Evolutionary conservation across 2,888 invertebrate genomes (phyloP).

Genomic region (Ryuthela nishihirai): DNA sequence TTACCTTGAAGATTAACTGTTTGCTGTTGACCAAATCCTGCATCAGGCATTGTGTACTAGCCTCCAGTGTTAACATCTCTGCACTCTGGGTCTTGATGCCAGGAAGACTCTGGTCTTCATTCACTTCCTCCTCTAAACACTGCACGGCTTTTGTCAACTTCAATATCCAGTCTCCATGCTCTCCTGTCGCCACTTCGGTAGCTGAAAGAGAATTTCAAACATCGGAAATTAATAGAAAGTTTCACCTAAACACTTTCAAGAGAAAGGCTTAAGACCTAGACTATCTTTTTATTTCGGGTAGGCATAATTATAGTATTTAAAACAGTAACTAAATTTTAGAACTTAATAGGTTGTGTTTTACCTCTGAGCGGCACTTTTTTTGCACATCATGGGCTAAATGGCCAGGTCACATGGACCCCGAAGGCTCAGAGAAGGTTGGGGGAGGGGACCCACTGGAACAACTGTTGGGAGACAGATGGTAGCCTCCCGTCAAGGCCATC

Average conservation of each 20-base stretch:
- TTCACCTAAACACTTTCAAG: not conserved
- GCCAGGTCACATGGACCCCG: too few relatives aligned
- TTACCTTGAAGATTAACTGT: slow-evolving; percentile 9
- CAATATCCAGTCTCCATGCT: slow-evolving; percentile 27
- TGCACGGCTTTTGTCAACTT: slow-evolving; percentile 21
- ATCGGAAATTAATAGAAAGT: not conserved
- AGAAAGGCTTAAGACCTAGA: not conserved
- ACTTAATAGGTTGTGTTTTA: too few relatives aligned
- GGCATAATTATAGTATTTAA: too few relatives aligned
- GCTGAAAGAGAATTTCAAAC: slow-evolving; percentile 4
- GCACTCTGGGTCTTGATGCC: too few relatives aligned
- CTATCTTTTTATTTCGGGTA: not conserved
- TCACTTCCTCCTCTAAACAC: not conserved
- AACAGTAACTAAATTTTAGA: too few relatives aligned
- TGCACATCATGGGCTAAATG: too few relatives aligned
- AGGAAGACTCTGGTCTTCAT: slow-evolving; percentile 3
- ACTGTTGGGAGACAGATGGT: too few relatives aligned
- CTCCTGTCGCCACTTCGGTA: slow-evolving; percentile 28
- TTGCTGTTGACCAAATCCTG: slow-evolving; percentile 6
- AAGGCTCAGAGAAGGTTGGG: too few relatives aligned
- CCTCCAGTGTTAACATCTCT: slow-evolving; percentile 5
- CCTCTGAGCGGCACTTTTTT: too few relatives aligned
- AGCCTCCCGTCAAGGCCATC: too few relatives aligned
- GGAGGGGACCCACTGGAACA: too few relatives aligned
- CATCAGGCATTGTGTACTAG: slow-evolving; percentile 18